Percentiles rank a stretch among this genome's conserved stretches.
phyloP scores from a whole-genome alignment of 2,113 vertebrate species.

The Gymnorhina tibicen region DNA sequence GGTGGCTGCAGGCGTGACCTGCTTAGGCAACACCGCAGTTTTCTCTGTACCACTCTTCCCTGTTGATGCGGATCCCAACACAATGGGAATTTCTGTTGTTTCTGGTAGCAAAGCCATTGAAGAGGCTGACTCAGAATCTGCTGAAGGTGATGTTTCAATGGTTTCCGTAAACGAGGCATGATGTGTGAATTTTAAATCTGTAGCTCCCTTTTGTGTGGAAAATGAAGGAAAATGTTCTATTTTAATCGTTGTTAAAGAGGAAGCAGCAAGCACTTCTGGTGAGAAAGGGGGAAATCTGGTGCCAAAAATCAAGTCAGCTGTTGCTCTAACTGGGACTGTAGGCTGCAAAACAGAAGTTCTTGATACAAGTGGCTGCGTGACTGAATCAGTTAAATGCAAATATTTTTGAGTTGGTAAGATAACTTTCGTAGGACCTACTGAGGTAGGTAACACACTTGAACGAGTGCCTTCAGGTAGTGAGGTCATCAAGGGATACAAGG shows the following conservation, averaged over 20 bases:
- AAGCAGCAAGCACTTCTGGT: neutral
- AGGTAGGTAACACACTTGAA: neutral
- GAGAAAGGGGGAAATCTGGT: neutral
- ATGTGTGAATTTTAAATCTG: neutral
- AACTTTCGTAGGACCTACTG: neutral
- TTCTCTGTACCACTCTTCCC: constrained; percentile 42
- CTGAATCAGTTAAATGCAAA: neutral
- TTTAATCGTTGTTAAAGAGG: neutral
- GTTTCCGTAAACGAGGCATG: neutral
- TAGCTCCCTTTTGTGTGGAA: neutral
- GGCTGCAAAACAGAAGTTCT: neutral
- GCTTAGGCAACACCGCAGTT: constrained; percentile 27
- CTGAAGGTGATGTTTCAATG: neutral
- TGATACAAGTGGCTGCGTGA: neutral
- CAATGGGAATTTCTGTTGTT: neutral
- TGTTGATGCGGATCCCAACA: neutral
- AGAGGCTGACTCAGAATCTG: neutral
- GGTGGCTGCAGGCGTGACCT: constrained; percentile 35
- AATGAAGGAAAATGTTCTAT: neutral
- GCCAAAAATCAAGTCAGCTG: neutral
- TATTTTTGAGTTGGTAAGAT: neutral
- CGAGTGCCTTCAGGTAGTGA: neutral
- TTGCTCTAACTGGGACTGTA: neutral
- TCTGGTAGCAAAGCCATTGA: neutral
- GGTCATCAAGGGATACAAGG: neutral